phyloP scores from a whole-genome alignment of 2,113 vertebrate species.

The Lutjanus erythropterus region DNA sequence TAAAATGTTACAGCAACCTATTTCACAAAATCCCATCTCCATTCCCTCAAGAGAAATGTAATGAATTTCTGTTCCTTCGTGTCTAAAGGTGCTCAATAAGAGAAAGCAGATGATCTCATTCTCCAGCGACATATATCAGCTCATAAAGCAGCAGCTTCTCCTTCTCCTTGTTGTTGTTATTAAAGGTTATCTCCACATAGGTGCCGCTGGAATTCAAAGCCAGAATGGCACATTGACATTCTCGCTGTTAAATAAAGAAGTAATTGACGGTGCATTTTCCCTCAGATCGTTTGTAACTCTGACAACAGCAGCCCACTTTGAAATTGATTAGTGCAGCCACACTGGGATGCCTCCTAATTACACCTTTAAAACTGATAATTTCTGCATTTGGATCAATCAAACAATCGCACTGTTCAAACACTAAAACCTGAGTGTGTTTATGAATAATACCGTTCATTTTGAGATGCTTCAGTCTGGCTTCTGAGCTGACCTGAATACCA shows the following conservation, averaged over 20 bases:
- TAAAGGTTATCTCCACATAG: neutral
- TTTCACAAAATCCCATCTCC: neutral
- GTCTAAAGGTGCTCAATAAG: neutral
- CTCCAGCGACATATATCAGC: neutral
- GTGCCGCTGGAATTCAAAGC: neutral
- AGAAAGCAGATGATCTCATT: neutral
- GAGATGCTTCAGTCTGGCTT: neutral
- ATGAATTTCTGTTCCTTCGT: neutral
- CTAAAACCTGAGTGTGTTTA: neutral
- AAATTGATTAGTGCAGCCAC: neutral
- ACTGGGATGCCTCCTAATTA: neutral
- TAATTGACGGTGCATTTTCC: neutral
- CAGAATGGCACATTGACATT: neutral
- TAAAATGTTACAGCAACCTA: neutral
- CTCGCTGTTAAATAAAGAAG: constrained; percentile 3
- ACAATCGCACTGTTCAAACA: neutral
- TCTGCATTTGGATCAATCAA: neutral
- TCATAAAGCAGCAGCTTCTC: neutral
- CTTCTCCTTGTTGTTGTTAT: neutral
- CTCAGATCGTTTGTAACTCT: neutral
- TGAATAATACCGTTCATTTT: neutral
- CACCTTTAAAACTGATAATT: neutral
- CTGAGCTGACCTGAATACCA: neutral
- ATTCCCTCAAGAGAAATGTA: neutral
- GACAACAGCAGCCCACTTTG: neutral